Percentiles rank a stretch among this genome's conserved stretches.
Conservation (phyloP, 2,888 invertebrate genomes). For the Mechanitis messenoides region DNA sequence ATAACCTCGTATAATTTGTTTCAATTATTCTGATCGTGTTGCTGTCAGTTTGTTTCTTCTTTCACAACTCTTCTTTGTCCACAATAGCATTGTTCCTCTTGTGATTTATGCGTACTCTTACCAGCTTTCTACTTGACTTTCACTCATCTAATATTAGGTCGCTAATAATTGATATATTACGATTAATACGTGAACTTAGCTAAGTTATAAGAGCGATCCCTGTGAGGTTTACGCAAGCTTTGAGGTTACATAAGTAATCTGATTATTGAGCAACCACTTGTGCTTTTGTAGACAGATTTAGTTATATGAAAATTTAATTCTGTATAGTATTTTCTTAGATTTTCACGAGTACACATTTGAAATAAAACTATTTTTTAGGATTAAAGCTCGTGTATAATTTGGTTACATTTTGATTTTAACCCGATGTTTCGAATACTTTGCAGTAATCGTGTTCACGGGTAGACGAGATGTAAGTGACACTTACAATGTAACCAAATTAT, state of each 20-base stretch:
- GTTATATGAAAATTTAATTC: too few species aligned
- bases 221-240: conserved; percentile 64
- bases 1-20: conserved; percentile 15
- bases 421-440: too few species aligned
- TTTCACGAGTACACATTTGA: too few species aligned
- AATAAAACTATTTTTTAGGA: too few species aligned
- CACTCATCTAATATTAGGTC: conserved; percentile 5
- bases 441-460: too few species aligned
- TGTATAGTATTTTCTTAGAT: too few species aligned
- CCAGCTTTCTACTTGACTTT: conserved; percentile 27
- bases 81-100: conserved; percentile 54
- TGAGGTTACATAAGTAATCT: conserved; percentile 65
- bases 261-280: conserved; percentile 63
- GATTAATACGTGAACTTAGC: conserved; percentile 11
- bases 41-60: conserved; percentile 52
- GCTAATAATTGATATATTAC: conserved; percentile 40
- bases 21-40: conserved; percentile 24
- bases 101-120: conserved; percentile 39
- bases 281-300: conserved; percentile 44
- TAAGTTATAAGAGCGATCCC: conserved; percentile 52
- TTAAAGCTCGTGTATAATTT: too few species aligned
- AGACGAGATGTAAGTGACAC: too few species aligned
- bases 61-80: conserved; percentile 50
- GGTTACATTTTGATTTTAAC: too few species aligned
- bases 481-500: too few species aligned